These are phyloP conservation scores for Ciona savignyi DNA, from an alignment of 23 tunicate genomes.

Conservation along the genomic window DNA sequence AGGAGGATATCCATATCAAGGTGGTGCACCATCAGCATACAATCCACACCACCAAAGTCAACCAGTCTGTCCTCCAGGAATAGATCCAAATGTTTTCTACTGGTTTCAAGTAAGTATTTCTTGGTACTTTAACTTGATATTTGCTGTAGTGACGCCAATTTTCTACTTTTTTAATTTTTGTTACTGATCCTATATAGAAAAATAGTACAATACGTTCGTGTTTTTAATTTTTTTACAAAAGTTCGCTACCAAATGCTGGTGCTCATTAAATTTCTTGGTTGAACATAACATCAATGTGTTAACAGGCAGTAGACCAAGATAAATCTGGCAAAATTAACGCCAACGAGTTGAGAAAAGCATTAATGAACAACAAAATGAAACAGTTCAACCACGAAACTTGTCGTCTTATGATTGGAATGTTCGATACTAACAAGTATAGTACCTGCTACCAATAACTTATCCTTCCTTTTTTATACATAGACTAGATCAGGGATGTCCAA, in stretches of 20 bases:
- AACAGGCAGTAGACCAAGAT: slow-evolving; percentile 88
- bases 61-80: slow-evolving; percentile 83
- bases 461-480: too few relatives aligned
- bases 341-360: slow-evolving; percentile 53
- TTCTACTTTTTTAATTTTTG: background rate
- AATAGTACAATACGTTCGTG: too few relatives aligned
- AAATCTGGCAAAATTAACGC: slow-evolving; percentile 74
- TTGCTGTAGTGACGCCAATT: background rate
- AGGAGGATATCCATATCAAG: too few relatives aligned
- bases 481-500: too few relatives aligned
- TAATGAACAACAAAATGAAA: slow-evolving; percentile 93
- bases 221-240: too few relatives aligned
- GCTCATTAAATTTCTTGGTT: too few relatives aligned
- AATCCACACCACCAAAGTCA: slow-evolving; percentile 7
- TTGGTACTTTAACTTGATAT: background rate
- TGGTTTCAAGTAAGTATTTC: slow-evolving; percentile 71
- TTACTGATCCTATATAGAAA: too few relatives aligned
- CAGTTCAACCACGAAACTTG: slow-evolving; percentile 92
- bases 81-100: slow-evolving; percentile 71
- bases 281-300: too few relatives aligned
- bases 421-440: slow-evolving; percentile 60
- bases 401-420: slow-evolving; percentile 94
- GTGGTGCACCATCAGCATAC: background rate
- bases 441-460: background rate
- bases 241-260: too few relatives aligned